Conservation (phyloP, 2,113 vertebrate species). For the Chaetodon trifascialis region DNA sequence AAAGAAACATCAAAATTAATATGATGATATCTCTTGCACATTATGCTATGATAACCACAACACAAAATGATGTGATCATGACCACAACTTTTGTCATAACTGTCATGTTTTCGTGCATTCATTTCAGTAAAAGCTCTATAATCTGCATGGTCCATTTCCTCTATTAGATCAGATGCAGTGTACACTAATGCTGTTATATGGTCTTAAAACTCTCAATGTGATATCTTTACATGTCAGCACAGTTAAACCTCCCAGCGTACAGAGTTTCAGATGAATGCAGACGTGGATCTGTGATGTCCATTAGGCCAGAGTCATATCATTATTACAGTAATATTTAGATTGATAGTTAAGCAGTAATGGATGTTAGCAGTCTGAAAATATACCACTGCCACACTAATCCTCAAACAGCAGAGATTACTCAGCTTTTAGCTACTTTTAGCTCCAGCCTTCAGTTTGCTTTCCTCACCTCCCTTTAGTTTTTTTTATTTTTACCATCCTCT, state of each 20-base stretch:
- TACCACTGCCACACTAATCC: slow-evolving; percentile 53
- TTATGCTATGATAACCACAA: background rate
- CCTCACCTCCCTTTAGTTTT: background rate
- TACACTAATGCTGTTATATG: background rate
- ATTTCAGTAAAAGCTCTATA: slow-evolving; percentile 16
- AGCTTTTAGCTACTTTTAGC: slow-evolving; percentile 62
- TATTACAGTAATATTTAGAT: slow-evolving; percentile 1
- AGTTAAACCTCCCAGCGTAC: background rate
- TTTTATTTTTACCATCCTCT: no score
- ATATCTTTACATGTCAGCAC: background rate
- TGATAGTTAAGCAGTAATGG: background rate
- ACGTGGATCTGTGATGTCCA: background rate
- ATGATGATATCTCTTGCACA: no score
- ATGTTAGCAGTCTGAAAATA: slow-evolving; percentile 56
- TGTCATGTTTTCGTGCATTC: background rate
- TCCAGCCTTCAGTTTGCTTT: background rate
- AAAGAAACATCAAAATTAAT: no score
- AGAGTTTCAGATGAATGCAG: background rate
- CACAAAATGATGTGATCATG: background rate
- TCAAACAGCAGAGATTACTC: slow-evolving; percentile 62
- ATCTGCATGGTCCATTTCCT: slow-evolving; percentile 27
- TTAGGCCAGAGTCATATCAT: background rate
- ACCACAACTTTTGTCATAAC: background rate
- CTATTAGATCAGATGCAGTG: slow-evolving; percentile 11
- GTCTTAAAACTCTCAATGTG: background rate